These are phyloP conservation scores for Rousettus leschenaultii DNA, from an alignment of 2,113 vertebrate genomes.

Conservation along the genomic window DNA sequence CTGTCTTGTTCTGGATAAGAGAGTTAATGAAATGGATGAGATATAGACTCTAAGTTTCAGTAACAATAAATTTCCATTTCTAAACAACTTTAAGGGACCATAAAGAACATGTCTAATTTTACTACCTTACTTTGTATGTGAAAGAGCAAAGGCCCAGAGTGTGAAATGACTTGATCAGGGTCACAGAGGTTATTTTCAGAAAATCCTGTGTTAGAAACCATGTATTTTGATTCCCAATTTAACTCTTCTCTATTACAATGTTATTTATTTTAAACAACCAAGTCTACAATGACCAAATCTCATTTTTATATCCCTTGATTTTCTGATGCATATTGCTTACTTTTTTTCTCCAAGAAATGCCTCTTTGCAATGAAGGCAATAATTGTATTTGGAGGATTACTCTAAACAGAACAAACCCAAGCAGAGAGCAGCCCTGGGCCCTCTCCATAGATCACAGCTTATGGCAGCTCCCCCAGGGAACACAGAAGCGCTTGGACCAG, in stretches of 20 bases:
- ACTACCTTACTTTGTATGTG: neutral
- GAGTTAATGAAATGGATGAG: neutral
- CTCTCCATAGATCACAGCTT: constrained; percentile 71
- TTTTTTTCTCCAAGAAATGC: neutral
- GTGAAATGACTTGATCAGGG: neutral
- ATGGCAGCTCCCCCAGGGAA: constrained; percentile 67
- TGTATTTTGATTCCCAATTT: neutral
- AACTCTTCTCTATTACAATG: neutral
- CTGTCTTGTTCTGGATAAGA: neutral
- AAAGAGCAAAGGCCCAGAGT: neutral
- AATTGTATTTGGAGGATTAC: constrained; percentile 22
- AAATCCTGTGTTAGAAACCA: neutral
- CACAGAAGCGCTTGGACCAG: constrained; percentile 62
- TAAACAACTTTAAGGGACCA: neutral
- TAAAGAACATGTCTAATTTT: neutral
- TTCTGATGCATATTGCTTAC: neutral
- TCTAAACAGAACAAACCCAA: constrained; percentile 55
- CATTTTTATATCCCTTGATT: neutral
- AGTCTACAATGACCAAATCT: neutral
- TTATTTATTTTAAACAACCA: neutral
- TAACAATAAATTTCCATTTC: neutral
- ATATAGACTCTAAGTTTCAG: neutral
- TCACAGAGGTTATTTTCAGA: neutral
- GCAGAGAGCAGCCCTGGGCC: constrained; percentile 49
- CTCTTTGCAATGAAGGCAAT: constrained; percentile 39